Evolutionary conservation across 2,888 invertebrate species (phyloP), one percentile per base, ranked within the genome.

Genomic region (Andrena trimmerana): DNA sequence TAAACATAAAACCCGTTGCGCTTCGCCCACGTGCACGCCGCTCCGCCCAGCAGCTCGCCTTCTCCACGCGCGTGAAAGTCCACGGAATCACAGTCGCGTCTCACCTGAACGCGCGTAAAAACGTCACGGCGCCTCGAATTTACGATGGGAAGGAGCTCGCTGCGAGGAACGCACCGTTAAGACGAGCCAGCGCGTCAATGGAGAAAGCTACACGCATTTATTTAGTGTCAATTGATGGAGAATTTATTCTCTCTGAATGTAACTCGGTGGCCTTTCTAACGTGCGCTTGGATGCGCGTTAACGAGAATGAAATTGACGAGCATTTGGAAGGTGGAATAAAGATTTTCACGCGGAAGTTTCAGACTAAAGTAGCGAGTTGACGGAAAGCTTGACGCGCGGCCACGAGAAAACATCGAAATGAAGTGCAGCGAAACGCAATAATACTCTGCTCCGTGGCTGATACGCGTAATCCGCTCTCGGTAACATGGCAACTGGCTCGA

Each of bases 1-100:
- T 88, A 89, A 90, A 89, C 88, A 80, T 83, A 75, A 80, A 84
- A 84, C 78, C 42, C 83, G 81, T 82, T 74, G 77, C 42, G 81
- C 71, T 77, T 79, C 86, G 85, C 83, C 86, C 88, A 84, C 90
- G 80, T 78, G 57, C 57, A 27, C 27, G 27, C 24, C 24, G 24
- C 57, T 57, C 24, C 54, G 20, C 69, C 68, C 80, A 31, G 72
- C 67, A 68, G 73, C 71, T 59, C 13, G 36, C 50, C 65, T 50
- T 31, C 50, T 27, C 59, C 33, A 29, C 52, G 7, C 57, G 59
- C 78, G 80, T 74, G 77, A 74, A 81, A 77, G 79, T 78, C 75
- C 63, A 59, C 27, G 63, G 6, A 54, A 62, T 69, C 68, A 13
- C 52, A 24, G 8, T 31, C 33, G 8, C 52, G 24, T 16, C 24